phyloP scores from a whole-genome alignment of 2,797 vertebrate genomes.

The Eptatretus atami region DNA sequence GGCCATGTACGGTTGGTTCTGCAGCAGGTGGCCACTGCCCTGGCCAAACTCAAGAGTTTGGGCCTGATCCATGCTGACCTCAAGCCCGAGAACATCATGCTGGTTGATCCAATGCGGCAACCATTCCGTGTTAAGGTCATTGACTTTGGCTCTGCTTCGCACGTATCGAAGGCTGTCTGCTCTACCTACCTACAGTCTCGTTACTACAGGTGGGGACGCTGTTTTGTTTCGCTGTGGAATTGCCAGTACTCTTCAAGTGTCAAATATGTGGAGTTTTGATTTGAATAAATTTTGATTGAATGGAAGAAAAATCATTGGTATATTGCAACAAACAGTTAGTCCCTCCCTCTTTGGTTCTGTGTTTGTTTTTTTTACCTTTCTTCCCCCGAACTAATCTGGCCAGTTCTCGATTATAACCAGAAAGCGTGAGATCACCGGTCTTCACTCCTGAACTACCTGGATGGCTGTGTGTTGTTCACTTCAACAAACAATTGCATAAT shows the following conservation, averaged over 20 bases:
- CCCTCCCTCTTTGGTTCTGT: no score
- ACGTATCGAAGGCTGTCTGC: conserved; percentile 93
- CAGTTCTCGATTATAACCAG: no score
- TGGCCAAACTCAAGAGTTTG: conserved; percentile 91
- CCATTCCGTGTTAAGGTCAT: conserved; percentile 96
- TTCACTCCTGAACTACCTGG: no score
- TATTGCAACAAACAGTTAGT: no score
- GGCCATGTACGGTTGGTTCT: conserved; percentile 82
- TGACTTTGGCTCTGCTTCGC: conserved; percentile 90
- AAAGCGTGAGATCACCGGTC: no score
- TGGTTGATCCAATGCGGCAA: conserved; percentile 77
- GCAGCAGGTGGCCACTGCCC: conserved; percentile 79
- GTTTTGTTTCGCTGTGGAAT: conserved; percentile 8
- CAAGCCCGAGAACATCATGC: conserved; percentile 98
- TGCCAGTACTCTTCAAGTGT: no score
- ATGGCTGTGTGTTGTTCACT: no score
- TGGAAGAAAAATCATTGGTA: no score
- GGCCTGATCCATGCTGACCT: conserved; percentile 92
- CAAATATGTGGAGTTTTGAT: conserved; percentile 9
- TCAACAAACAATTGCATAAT: no score
- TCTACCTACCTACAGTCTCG: conserved; percentile 92
- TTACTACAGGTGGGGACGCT: conserved; percentile 63
- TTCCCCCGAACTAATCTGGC: no score
- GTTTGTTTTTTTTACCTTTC: no score
- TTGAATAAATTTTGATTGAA: background rate